Conservation (phyloP, 2,888 invertebrate genomes). For the Leptarthrus brevirostris region DNA sequence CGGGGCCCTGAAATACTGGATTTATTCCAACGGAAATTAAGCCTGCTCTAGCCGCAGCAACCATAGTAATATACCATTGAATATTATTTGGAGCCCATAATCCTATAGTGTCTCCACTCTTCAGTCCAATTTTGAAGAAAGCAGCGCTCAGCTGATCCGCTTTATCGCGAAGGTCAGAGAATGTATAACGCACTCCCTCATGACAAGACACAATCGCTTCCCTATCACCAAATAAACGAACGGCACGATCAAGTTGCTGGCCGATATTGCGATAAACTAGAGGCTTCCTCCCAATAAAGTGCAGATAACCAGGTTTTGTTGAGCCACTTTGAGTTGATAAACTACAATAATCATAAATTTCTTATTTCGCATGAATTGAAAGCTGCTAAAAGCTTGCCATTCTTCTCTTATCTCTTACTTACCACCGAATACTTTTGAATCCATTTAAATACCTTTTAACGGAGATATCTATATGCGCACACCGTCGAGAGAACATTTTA, state of each 20-base stretch:
- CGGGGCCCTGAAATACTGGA: conserved; percentile 76
- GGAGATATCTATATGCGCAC: too few relatives aligned
- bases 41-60: conserved; percentile 79
- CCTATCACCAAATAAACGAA: conserved; percentile 69
- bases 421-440: not conserved
- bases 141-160: conserved; percentile 78
- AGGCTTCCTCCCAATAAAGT: conserved; percentile 68
- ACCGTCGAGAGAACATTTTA: too few relatives aligned
- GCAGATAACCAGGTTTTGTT: conserved; percentile 69
- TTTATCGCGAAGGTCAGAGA: conserved; percentile 68
- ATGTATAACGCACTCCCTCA: conserved; percentile 70
- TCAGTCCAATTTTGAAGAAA: conserved; percentile 75
- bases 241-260: conserved; percentile 70
- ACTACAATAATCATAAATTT: conserved; percentile 6
- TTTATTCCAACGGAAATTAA: conserved; percentile 81
- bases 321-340: not conserved
- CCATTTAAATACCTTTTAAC: too few relatives aligned
- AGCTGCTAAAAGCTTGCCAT: not conserved
- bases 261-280: conserved; percentile 71
- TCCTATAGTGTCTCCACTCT: conserved; percentile 79
- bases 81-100: conserved; percentile 83
- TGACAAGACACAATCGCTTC: conserved; percentile 71
- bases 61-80: conserved; percentile 80
- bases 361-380: not conserved
- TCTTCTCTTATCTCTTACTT: not conserved